phyloP scores from a whole-genome alignment of 2,113 vertebrate genomes.

The Pachyramphus minor region DNA sequence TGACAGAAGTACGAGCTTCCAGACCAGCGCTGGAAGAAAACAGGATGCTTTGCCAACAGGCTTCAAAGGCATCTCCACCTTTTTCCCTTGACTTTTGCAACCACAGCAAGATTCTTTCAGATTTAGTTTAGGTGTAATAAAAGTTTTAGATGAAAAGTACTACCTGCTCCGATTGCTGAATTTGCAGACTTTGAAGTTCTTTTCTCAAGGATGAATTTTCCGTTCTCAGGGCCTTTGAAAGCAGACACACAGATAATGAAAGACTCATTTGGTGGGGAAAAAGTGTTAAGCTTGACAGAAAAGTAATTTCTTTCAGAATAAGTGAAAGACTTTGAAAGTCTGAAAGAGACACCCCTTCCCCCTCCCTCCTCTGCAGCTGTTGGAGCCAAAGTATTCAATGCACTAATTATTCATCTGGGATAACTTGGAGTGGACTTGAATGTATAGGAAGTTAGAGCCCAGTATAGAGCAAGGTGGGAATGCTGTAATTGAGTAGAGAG shows the following conservation, averaged over 20 bases:
- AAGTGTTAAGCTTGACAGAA: slow-evolving; percentile 9
- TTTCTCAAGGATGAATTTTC: slow-evolving; percentile 81
- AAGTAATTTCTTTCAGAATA: not conserved
- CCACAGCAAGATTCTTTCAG: slow-evolving; percentile 43
- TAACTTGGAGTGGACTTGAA: not conserved
- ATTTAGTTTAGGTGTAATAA: slow-evolving; percentile 46
- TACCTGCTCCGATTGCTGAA: slow-evolving; percentile 83
- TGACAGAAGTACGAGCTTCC: not conserved
- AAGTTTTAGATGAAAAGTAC: slow-evolving; percentile 51
- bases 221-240: slow-evolving; percentile 78
- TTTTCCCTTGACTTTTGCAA: slow-evolving; percentile 38
- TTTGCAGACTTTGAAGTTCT: slow-evolving; percentile 81
- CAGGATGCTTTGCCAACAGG: slow-evolving; percentile 1
- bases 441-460: not conserved
- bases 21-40: not conserved
- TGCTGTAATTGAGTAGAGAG: not conserved
- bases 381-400: not conserved
- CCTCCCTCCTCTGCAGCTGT: not conserved
- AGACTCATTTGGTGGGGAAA: not conserved
- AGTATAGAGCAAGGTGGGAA: not conserved
- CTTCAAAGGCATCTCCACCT: slow-evolving; percentile 51
- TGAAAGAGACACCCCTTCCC: not conserved
- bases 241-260: slow-evolving; percentile 43
- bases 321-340: slow-evolving; percentile 19
- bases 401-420: not conserved